Evolutionary conservation across 2,113 vertebrate species (phyloP).

Genomic region (Balaeniceps rex): DNA sequence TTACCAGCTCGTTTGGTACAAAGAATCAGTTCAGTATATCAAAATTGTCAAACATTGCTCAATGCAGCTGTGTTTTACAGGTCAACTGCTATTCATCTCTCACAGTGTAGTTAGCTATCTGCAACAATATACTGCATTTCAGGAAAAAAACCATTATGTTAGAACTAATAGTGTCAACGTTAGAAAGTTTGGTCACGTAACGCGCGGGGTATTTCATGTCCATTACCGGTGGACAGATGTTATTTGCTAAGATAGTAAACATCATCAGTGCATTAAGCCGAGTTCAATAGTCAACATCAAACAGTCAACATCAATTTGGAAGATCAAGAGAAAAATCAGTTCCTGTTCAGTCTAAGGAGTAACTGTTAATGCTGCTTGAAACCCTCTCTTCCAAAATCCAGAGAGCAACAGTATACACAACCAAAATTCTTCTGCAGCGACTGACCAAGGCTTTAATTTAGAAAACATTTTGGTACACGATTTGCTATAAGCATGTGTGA

Average conservation of each 20-base stretch:
- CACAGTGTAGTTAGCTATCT: neutral
- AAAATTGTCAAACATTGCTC: neutral
- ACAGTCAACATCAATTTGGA: neutral
- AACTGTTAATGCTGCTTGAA: neutral
- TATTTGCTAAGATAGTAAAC: neutral
- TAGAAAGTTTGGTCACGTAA: neutral
- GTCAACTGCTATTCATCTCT: neutral
- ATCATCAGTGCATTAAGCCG: neutral
- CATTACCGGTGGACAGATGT: neutral
- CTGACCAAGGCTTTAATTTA: neutral
- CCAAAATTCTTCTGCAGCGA: neutral
- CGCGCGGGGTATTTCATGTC: neutral
- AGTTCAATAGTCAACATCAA: neutral
- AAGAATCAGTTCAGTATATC: constrained; percentile 1
- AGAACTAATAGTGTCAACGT: neutral
- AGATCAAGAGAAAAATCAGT: neutral
- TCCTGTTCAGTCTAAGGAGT: neutral
- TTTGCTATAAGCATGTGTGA: neutral
- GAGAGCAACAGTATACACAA: neutral
- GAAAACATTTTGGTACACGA: neutral
- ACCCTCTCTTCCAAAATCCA: neutral
- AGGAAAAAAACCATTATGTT: neutral
- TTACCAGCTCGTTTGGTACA: constrained; percentile 6
- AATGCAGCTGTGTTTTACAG: neutral
- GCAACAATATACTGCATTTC: neutral